A percentile compares a stretch with the other conserved stretches of the same genome.
Conservation (phyloP, 2,797 vertebrate genomes). For the Phoxinus dragarum region DNA sequence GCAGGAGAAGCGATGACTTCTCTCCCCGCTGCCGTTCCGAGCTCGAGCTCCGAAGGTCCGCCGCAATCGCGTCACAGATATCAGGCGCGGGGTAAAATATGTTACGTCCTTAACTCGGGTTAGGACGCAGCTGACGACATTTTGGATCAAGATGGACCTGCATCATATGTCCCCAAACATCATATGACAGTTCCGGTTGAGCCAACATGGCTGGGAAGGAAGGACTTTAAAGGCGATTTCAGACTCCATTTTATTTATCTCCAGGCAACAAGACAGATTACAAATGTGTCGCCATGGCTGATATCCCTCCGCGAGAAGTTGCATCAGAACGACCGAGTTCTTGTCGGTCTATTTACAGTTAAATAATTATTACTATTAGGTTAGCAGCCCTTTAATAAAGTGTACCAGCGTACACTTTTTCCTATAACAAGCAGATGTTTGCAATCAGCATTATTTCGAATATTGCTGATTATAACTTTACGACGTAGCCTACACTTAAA, state of each 20-base stretch:
- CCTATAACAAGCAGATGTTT: not conserved
- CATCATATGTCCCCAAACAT: not conserved
- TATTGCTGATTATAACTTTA: not conserved
- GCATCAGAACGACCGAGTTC: constrained; percentile 74
- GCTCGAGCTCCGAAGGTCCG: constrained; percentile 81
- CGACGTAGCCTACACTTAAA: not conserved
- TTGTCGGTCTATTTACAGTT: not conserved
- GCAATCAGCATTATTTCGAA: not conserved
- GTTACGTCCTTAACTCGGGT: constrained; percentile 74
- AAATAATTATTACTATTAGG: not conserved
- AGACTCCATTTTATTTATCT: constrained; percentile 68
- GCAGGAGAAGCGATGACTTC: constrained; percentile 80
- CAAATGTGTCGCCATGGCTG: constrained; percentile 69
- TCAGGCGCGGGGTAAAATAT: constrained; percentile 73
- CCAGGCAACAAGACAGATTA: constrained; percentile 87
- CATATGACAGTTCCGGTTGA: constrained; percentile 52
- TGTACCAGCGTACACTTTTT: not conserved
- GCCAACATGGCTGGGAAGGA: constrained; percentile 72
- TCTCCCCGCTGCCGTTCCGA: constrained; percentile 83
- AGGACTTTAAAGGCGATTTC: constrained; percentile 25
- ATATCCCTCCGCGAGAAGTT: constrained; percentile 86
- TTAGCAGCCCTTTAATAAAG: not conserved
- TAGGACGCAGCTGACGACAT: constrained; percentile 75
- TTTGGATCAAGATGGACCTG: constrained; percentile 69
- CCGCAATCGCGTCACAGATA: constrained; percentile 80